Percentiles rank a stretch among this genome's conserved stretches.
Conservation (phyloP, 2,113 vertebrate species). For the Poecile atricapillus region DNA sequence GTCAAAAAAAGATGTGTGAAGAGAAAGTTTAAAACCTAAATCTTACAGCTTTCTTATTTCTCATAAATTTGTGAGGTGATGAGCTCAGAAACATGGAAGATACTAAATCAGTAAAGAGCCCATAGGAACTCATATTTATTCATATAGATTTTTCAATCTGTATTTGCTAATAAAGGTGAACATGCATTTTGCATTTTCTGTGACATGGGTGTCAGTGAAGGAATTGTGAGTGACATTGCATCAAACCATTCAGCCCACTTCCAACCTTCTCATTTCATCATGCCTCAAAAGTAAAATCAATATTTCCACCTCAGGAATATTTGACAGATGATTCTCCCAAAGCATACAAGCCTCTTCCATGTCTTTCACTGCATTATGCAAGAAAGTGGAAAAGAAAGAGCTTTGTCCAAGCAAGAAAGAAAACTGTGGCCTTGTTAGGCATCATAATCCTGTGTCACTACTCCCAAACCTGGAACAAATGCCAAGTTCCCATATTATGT, state of each 20-base stretch:
- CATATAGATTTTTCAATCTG: not conserved
- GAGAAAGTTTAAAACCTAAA: not conserved
- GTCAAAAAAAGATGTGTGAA: not conserved
- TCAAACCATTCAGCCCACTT: not conserved
- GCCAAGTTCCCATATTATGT: not conserved
- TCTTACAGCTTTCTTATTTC: not conserved
- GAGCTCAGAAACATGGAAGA: not conserved
- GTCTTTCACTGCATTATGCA: not conserved
- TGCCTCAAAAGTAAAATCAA: not conserved
- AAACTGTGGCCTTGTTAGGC: not conserved
- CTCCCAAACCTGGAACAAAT: not conserved
- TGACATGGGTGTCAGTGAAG: not conserved
- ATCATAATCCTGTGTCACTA: not conserved
- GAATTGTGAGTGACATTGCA: not conserved
- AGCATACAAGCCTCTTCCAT: not conserved
- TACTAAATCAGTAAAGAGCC: not conserved
- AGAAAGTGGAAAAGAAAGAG: not conserved
- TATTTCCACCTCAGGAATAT: not conserved
- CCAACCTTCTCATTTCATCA: not conserved
- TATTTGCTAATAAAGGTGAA: not conserved
- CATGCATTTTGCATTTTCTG: not conserved
- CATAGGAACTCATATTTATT: not conserved
- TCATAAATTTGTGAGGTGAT: not conserved
- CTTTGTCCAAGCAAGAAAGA: not conserved
- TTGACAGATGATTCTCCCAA: not conserved